Evolutionary conservation across 2,113 vertebrate genomes (phyloP), one percentile per base, ranked within the genome.

Genomic region (Catharus fuscescens): DNA sequence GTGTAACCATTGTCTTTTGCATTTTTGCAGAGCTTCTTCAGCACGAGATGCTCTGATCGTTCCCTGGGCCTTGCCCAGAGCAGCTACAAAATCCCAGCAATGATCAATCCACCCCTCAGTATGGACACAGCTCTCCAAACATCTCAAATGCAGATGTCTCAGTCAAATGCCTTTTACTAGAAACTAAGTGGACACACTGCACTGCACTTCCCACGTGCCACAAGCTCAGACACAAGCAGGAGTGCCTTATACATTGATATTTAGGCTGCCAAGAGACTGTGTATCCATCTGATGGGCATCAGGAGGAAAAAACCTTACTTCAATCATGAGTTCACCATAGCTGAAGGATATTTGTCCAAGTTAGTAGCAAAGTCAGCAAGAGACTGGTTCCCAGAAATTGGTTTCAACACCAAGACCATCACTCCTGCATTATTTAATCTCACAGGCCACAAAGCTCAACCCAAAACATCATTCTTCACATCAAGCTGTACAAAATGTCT

Each of bases 281-380:
- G 23, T 23, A 45, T 45, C 17, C 28, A 38, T 36, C 66, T 42
- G 23, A 78, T 8, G 5, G 14, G 3, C 8, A 57, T 77, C 20
- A 80, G 40, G 19, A 70, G 15, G 25, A 61, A 38, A 28, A 86
- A 47, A 14, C 8, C 10, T 60, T 9, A 32, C 53, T 85, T 84
- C 26, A 54, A 12, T 47, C 42, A 54, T 0, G 3, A 74, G 26
- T 40, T 80, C 32, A 56, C 17, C 0, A 1, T 1, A 34, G 50
- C 54, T 71, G 50, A 36, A 86, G 74, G 34, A 44, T 40, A 26
- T 36, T 47, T 80, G 24, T 32, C 60, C 28, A 83, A 44, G 40
- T 31, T 34, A 56, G 17, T 1, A 88, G 36, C 44, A 53, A 80
- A 83, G 62, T 47, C 74, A 90, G 45, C 54, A 73, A 80, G 16